Percentiles rank a stretch among this genome's conserved stretches.
phyloP scores from a whole-genome alignment of 2,113 vertebrate species.

The Mustela nigripes region DNA sequence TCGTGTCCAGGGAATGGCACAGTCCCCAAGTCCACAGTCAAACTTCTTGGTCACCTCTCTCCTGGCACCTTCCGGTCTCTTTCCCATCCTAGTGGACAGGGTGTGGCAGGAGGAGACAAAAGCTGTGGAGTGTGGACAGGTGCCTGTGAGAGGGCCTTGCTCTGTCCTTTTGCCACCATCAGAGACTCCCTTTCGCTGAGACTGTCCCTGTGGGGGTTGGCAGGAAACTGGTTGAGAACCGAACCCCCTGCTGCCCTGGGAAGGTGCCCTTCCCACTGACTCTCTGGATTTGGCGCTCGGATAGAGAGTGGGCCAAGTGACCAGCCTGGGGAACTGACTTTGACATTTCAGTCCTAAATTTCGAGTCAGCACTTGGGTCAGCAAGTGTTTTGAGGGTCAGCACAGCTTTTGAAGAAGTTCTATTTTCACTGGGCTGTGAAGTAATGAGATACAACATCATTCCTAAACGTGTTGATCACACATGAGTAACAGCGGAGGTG shows the following conservation, averaged over 20 bases:
- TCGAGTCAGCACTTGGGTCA: neutral
- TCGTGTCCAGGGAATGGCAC: neutral
- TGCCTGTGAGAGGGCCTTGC: neutral
- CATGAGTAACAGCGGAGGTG: constrained; percentile 76
- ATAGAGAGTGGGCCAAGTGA: neutral
- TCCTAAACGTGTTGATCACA: constrained; percentile 82
- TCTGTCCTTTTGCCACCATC: neutral
- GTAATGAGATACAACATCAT: constrained; percentile 83
- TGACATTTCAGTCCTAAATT: constrained; percentile 74
- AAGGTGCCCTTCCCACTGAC: neutral
- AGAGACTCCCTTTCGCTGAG: neutral
- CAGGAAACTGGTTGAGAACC: neutral
- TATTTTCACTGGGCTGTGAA: constrained; percentile 78
- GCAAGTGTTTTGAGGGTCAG: constrained; percentile 63
- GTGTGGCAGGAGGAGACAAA: neutral
- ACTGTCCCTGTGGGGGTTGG: neutral
- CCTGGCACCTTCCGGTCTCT: neutral
- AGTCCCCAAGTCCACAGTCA: neutral
- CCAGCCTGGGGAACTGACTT: constrained; percentile 38
- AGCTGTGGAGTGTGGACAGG: neutral
- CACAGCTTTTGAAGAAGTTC: constrained; percentile 81
- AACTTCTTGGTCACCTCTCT: neutral
- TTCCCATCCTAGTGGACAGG: neutral
- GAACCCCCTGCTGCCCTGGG: neutral
- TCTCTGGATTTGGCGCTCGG: neutral